Evolutionary conservation across 2,888 invertebrate species (phyloP).

Genomic region (Hyalella azteca): DNA sequence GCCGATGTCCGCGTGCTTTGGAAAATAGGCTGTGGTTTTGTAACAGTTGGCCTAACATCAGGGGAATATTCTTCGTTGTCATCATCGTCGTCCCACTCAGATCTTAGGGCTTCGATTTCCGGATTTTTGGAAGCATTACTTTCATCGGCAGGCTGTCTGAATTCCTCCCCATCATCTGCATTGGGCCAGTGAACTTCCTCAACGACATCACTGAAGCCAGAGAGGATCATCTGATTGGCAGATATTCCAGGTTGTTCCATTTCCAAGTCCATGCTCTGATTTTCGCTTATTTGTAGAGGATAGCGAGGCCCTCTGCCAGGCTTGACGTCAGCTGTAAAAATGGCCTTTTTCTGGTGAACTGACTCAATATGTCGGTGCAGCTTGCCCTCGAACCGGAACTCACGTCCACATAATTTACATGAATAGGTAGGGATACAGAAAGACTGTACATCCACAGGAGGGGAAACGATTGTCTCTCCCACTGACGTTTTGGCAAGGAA

Average conservation of each 20-base stretch:
- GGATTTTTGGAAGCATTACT: conserved; percentile 43
- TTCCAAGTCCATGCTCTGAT: not conserved
- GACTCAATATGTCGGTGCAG: conserved; percentile 56
- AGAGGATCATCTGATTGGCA: not conserved
- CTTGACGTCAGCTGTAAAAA: conserved; percentile 56
- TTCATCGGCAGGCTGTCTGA: not conserved
- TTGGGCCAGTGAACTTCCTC: conserved; percentile 10
- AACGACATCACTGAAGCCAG: conserved; percentile 9
- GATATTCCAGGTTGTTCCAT: not conserved
- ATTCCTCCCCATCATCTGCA: not conserved
- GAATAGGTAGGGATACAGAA: conserved; percentile 58
- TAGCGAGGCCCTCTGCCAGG: conserved; percentile 50
- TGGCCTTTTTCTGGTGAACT: conserved; percentile 56
- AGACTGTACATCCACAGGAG: conserved; percentile 56
- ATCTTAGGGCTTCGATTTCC: conserved; percentile 54
- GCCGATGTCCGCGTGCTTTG: not conserved
- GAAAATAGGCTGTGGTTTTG: conserved; percentile 31
- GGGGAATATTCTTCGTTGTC: conserved; percentile 31
- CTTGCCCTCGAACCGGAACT: conserved; percentile 57
- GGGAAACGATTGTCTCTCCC: conserved; percentile 43
- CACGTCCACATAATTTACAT: conserved; percentile 55
- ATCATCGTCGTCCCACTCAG: conserved; percentile 57
- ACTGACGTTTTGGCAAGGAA: not conserved
- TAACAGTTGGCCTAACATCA: not conserved
- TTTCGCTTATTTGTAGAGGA: not conserved